A percentile compares a stretch with the other conserved stretches of the same genome.
Conservation (phyloP, 2,888 invertebrate genomes). For the Aplocera efformata region DNA sequence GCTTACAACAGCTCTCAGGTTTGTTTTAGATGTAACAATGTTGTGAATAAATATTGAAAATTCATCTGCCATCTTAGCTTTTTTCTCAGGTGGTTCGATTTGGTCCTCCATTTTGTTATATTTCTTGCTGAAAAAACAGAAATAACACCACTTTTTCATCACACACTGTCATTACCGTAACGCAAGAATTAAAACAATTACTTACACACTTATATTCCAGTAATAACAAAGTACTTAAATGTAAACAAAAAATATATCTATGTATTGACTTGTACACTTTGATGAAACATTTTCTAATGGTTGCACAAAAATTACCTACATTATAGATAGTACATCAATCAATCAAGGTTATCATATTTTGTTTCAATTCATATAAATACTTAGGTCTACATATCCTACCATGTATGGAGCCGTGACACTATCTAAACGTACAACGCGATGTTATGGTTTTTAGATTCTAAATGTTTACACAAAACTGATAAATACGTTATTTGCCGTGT, state of each 20-base stretch:
- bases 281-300: too few species aligned
- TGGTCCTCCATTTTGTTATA: constrained; percentile 17
- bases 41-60: constrained; percentile 42
- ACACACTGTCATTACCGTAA: constrained; percentile 23
- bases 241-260: too few species aligned
- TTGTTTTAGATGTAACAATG: constrained; percentile 40
- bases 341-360: too few species aligned
- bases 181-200: constrained; percentile 5
- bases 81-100: constrained; percentile 51
- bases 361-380: too few species aligned
- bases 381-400: too few species aligned
- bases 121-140: constrained; percentile 59
- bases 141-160: constrained; percentile 57
- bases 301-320: too few species aligned
- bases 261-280: too few species aligned
- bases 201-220: background rate
- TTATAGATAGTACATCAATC: too few species aligned
- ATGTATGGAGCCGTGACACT: too few species aligned
- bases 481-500: constrained; percentile 8
- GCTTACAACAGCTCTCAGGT: constrained; percentile 75
- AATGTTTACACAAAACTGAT: constrained; percentile 39
- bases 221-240: too few species aligned
- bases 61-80: constrained; percentile 34
- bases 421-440: too few species aligned
- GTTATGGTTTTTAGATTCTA: too few species aligned